Conservation (phyloP, 2,113 vertebrate species). For the Pithys albifrons region DNA sequence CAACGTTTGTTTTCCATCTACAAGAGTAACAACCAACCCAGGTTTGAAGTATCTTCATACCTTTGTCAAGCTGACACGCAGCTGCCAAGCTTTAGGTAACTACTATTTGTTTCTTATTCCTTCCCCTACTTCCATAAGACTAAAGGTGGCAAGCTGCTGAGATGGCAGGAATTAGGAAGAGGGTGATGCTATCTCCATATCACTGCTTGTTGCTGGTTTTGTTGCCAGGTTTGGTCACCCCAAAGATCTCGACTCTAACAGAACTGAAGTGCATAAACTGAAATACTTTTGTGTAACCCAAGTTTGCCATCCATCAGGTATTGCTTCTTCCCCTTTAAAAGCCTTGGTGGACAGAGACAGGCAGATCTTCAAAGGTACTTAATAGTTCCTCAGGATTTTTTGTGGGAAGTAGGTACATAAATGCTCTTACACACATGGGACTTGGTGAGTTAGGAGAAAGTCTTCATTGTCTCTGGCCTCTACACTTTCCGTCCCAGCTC, state of each 20-base stretch:
- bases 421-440: neutral
- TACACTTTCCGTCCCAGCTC: neutral
- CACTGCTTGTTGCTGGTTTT: neutral
- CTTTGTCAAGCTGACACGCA: neutral
- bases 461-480: fast-evolving
- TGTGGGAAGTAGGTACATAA: neutral
- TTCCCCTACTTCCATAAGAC: neutral
- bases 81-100: neutral
- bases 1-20: neutral
- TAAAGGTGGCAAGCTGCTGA: neutral
- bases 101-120: neutral
- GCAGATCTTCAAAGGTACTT: neutral
- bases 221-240: neutral
- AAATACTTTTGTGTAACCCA: neutral
- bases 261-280: neutral
- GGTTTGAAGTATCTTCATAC: neutral
- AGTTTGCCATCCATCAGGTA: neutral
- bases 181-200: neutral
- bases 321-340: neutral
- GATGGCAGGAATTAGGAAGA: neutral
- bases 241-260: neutral
- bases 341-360: neutral
- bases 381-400: neutral
- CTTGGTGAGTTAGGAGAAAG: neutral
- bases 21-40: neutral